Conservation (phyloP, 1,140 invertebrate genomes). For the Heliconius himera region DNA sequence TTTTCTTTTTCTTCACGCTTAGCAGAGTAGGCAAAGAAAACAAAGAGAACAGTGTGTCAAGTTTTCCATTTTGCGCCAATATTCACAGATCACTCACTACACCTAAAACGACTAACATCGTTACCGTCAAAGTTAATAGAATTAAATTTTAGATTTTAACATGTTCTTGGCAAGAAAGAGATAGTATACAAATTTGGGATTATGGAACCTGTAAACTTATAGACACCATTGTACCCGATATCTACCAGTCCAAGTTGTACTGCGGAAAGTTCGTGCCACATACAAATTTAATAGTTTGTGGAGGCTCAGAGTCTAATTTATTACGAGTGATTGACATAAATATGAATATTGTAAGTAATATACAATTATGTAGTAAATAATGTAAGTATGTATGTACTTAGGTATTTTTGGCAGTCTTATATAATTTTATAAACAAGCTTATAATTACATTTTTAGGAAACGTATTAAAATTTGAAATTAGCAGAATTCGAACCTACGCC, state of each 20-base stretch:
- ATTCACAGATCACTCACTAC: no score
- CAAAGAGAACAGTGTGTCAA: no score
- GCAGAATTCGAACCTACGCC: no score
- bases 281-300: constrained; percentile 82
- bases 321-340: constrained; percentile 83
- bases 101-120: no score
- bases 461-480: no score
- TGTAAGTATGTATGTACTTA: no score
- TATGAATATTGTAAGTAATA: constrained; percentile 77
- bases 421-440: no score
- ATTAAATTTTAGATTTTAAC: constrained; percentile 83
- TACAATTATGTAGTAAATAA: not conserved
- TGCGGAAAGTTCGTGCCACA: constrained; percentile 82
- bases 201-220: constrained; percentile 82
- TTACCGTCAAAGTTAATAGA: not conserved
- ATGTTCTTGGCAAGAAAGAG: constrained; percentile 85
- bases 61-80: no score
- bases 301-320: constrained; percentile 83
- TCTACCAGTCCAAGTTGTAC: constrained; percentile 81
- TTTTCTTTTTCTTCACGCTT: no score
- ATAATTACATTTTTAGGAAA: no score
- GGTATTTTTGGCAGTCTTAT: no score
- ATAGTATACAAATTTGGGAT: constrained; percentile 85
- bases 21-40: no score
- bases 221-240: constrained; percentile 82